A percentile compares a stretch with the other conserved stretches of the same genome.
Evolutionary conservation across 2,888 invertebrate species (phyloP).

Genomic region (Phengaris arion): DNA sequence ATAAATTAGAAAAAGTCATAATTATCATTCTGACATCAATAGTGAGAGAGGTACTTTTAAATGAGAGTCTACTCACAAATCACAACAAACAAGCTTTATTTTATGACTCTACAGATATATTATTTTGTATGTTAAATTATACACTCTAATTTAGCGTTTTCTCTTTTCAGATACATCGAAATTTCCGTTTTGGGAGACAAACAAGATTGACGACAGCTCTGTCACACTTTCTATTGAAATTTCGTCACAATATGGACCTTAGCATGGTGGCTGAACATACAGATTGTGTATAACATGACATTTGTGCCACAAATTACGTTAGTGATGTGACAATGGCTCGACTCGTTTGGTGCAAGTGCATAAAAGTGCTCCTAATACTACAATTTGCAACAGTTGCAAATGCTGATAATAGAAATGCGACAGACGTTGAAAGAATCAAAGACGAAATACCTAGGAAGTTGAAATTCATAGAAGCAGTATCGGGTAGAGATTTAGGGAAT

Average conservation of each 20-base stretch:
- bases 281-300: background rate
- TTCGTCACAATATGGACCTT: background rate
- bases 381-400: conserved; percentile 52
- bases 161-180: conserved; percentile 48
- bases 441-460: conserved; percentile 56
- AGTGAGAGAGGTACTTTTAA: background rate
- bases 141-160: conserved; percentile 39
- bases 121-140: background rate
- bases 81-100: background rate
- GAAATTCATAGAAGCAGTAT: conserved; percentile 58
- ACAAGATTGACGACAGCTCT: background rate
- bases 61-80: background rate
- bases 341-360: conserved; percentile 22
- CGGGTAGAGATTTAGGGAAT: conserved; percentile 62
- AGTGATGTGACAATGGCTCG: conserved; percentile 33
- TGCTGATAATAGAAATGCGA: conserved; percentile 49
- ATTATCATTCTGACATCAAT: background rate
- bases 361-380: conserved; percentile 45
- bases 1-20: background rate
- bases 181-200: background rate
- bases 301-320: background rate
- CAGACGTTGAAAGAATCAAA: conserved; percentile 42
- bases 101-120: background rate
- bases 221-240: conserved; percentile 2
- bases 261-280: background rate